A percentile compares a stretch with the other conserved stretches of the same genome.
phyloP scores from a whole-genome alignment of 2,113 vertebrate species.

The Atrichornis clamosus region DNA sequence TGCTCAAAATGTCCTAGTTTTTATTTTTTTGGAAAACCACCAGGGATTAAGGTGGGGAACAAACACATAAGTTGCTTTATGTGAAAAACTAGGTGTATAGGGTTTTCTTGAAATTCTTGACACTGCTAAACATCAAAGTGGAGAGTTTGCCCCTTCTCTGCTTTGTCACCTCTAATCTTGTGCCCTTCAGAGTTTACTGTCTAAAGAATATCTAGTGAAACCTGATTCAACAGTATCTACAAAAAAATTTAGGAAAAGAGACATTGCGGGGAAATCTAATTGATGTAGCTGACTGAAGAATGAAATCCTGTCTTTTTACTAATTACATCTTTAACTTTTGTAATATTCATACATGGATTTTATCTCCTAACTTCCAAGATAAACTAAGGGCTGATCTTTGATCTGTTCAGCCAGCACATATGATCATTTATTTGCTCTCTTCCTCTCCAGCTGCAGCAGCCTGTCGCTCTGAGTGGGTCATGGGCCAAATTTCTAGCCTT shows the following conservation, averaged over 20 bases:
- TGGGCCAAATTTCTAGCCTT: background rate
- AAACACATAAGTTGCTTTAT: background rate
- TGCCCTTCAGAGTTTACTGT: background rate
- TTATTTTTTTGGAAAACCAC: background rate
- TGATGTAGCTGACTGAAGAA: background rate
- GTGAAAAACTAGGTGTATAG: background rate
- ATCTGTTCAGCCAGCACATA: background rate
- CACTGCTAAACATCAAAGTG: background rate
- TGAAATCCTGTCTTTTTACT: background rate
- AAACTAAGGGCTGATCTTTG: background rate
- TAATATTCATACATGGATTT: background rate
- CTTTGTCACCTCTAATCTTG: background rate
- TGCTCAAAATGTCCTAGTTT: background rate
- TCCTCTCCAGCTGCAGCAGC: background rate
- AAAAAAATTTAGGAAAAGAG: background rate
- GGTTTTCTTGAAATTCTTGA: background rate
- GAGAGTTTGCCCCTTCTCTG: background rate
- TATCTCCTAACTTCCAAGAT: background rate
- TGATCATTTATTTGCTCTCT: accelerated
- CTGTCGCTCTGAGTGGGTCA: background rate
- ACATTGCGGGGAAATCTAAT: background rate
- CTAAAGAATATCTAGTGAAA: background rate
- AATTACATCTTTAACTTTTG: background rate
- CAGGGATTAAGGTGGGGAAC: background rate
- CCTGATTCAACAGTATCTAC: background rate